phyloP scores from a whole-genome alignment of 2,888 invertebrate species.

The Philereme vetulata region DNA sequence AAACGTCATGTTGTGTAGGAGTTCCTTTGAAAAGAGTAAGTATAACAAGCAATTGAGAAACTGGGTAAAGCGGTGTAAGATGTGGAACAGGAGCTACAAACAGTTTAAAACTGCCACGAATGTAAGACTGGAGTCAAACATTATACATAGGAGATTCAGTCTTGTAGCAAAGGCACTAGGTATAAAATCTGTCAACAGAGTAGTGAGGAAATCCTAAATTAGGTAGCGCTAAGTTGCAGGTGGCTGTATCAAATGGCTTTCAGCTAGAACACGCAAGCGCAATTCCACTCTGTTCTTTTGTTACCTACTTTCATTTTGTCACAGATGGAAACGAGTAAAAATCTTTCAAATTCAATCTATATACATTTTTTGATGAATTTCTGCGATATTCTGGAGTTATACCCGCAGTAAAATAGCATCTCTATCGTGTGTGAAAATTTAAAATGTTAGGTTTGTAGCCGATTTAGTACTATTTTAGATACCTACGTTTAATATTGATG shows the following conservation, averaged over 20 bases:
- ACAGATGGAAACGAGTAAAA: too few species aligned
- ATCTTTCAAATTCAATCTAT: too few species aligned
- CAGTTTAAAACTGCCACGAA: constrained; percentile 5
- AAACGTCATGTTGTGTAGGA: not conserved
- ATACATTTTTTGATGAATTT: too few species aligned
- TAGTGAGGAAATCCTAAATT: constrained; percentile 19
- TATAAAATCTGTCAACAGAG: constrained; percentile 13
- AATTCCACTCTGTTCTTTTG: constrained; percentile 1
- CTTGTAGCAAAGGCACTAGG: constrained; percentile 4
- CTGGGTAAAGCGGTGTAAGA: constrained; percentile 12
- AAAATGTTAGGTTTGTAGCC: too few species aligned
- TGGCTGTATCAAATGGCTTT: constrained; percentile 27
- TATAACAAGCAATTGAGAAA: constrained; percentile 12
- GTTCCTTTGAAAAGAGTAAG: not conserved
- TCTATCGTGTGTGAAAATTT: too few species aligned
- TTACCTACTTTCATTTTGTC: constrained; percentile 6
- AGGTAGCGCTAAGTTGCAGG: constrained; percentile 24
- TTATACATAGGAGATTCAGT: not conserved
- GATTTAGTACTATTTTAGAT: too few species aligned
- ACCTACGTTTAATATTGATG: too few species aligned
- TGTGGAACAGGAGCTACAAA: constrained; percentile 9
- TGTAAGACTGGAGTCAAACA: not conserved
- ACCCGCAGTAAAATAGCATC: too few species aligned
- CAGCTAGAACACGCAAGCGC: constrained; percentile 14
- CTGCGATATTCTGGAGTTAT: too few species aligned